Base-by-base conservation (phyloP, 37 sponge, comb jelly and placozoan genomes). In the Axinella damicornis region DNA sequence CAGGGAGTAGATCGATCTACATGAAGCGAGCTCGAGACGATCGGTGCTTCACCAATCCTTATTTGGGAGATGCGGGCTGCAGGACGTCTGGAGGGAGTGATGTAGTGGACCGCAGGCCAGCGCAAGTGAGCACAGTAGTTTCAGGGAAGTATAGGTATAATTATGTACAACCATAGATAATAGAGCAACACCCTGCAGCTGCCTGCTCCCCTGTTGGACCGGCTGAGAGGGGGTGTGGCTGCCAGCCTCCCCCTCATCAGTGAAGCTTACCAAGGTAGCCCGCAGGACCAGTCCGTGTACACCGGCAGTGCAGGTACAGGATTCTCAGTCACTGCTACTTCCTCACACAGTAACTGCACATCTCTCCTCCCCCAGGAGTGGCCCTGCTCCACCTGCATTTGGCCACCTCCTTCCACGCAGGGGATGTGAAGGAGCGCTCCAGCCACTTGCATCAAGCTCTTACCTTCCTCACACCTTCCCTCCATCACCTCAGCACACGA, bases 311-410 rank as follows among this genome's bases (percentile, higher is more conserved):
- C 77, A 30, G 88, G 88, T 81, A 65, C 34, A 55, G 25, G 32
- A 31, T 2, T 18, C 40, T 24, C 28, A 61, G n/a, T 40, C 2
- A 25, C 24, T 31, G 20, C n/a, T 27, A 9, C 53, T 28, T 21
- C 17, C 1, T 52, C 13, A 19, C 30, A 9, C 30, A 57, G 34
- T 9, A 5, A 18, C 41, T 58, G 60, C 40, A 31, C 69, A 66
- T 56, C 15, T 39, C 6, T 18, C 14, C 60, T 54, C 28, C 21
- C 71, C 30, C 80, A 88, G 98, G 98, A 24, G 69, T 90, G 24
- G 98, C 91, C 6, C 70, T 92, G 39, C 86, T 94, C 52, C 92
- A 94, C 70, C 68, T 92, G 22, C 90, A 92, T 24, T 17, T 92
- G 11, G 85, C 97, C 28, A 85, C 72, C 40, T 88, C 85, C 1